Evolutionary conservation across 2,888 invertebrate genomes (phyloP), one percentile per base, ranked within the genome.

Genomic region (Nemurella pictetii): DNA sequence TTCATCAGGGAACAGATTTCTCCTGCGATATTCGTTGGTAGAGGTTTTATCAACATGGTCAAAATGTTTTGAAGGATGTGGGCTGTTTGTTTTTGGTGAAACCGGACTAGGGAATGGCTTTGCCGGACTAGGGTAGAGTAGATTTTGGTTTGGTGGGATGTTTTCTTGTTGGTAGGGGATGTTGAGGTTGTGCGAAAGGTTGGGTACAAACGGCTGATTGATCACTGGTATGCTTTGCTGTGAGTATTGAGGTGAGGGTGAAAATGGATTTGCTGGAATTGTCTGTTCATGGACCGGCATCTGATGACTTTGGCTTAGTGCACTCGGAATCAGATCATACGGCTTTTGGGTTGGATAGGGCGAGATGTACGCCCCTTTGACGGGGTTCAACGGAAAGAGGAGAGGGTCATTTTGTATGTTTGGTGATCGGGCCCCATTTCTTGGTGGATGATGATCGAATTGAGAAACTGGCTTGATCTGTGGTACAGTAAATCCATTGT

Each of bases 311-410:
- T 75, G 27, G 27, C 20, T 55, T 2, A 55, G 12, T 2, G 55
- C 9, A 55, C 55, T 20, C 20, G 55, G 55, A 7, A 55, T 55
- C 5, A 20, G 55, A 55, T 55, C 75, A 75, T 75, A 26, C 9
- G 75, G 75, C 75, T 75, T 30, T 20, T 25, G 26, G 15, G 80
- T 25, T 29, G 35, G n/a, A 80, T 35, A 35, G 35, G 80, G 35
- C 25, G 80, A 35, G 26, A 35, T 80, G 27, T 35, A 80, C 1
- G 80, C 20, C 25, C 35, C 80, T 36, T 80, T 80, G n/a, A 80
- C 35, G 26, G 80, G 80, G 25, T 30, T 80, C 80, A 80, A 35
- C 5, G 80, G 80, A n/a, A 80, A 80, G n/a, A 30, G 80, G 20
- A 26, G 26, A 3, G 30, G 26, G n/a, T 80, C 35, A n/a, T 80